Evolutionary conservation across 2,113 vertebrate species (phyloP).

Genomic region (Glareola pratincola): DNA sequence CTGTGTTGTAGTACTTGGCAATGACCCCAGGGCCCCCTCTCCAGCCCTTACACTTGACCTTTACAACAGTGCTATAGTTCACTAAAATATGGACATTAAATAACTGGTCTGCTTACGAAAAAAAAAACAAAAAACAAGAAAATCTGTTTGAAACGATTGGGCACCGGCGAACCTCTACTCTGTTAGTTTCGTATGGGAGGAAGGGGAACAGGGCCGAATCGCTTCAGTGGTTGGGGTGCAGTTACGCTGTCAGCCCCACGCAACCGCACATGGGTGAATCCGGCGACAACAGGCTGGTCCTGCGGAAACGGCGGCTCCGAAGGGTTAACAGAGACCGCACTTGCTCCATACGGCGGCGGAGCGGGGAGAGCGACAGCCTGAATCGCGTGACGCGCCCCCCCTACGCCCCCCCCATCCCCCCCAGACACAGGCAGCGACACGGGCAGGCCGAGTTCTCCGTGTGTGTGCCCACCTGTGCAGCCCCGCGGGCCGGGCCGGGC

Average conservation of each 20-base stretch:
- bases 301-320: neutral
- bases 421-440: too few relatives aligned
- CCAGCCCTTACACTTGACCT: neutral
- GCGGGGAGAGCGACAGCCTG: neutral
- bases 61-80: neutral
- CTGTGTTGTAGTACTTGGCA: neutral
- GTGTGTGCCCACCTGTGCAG: constrained; percentile 40
- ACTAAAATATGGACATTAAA: neutral
- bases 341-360: neutral
- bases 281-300: neutral
- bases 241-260: neutral
- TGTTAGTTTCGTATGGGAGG: neutral
- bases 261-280: neutral
- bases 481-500: neutral
- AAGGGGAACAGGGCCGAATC: neutral
- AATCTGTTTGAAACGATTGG: accelerated
- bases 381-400: neutral
- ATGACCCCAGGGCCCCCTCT: neutral
- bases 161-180: neutral
- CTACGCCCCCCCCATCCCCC: too few relatives aligned
- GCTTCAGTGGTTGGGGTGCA: neutral
- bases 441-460: too few relatives aligned
- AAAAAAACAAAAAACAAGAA: too few relatives aligned
- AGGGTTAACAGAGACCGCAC: neutral
- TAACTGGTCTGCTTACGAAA: neutral